These are phyloP conservation scores for Pogonognathellus flavescens DNA, from an alignment of 1,140 invertebrate species.

Conservation along the genomic window DNA sequence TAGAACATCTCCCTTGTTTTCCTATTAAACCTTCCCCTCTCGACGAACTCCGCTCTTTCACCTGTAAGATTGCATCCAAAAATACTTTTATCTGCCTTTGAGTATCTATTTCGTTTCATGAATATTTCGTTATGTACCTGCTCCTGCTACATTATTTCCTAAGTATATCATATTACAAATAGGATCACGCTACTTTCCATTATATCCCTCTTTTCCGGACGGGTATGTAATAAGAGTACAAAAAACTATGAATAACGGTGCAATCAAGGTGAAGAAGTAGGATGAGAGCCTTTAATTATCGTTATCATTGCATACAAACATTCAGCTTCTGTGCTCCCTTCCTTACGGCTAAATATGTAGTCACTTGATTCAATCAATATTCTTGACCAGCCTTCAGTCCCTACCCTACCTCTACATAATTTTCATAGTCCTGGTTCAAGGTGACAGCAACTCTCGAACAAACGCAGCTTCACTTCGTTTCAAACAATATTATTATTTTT, in stretches of 20 bases:
- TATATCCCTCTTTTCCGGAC: too few relatives aligned
- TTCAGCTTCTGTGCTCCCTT: conserved; percentile 35
- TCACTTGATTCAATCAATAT: conserved; percentile 41
- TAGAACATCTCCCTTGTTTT: neutral
- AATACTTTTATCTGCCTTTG: conserved; percentile 6
- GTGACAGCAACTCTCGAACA: neutral
- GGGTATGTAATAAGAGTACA: neutral
- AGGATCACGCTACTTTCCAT: too few relatives aligned
- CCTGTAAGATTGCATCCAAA: conserved; percentile 15
- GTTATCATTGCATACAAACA: conserved; percentile 17
- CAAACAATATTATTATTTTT: too few relatives aligned
- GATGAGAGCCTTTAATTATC: conserved; percentile 44
- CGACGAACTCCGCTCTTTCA: neutral
- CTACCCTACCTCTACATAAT: conserved; percentile 46
- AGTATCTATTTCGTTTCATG: too few relatives aligned
- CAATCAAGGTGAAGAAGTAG: conserved; percentile 16
- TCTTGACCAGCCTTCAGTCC: conserved; percentile 14
- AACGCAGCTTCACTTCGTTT: neutral
- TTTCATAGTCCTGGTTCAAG: neutral
- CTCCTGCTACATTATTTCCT: too few relatives aligned
- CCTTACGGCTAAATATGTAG: neutral
- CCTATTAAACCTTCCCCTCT: neutral
- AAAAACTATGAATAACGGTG: conserved; percentile 48
- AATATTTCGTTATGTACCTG: too few relatives aligned
- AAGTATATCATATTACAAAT: too few relatives aligned